Percentiles rank a stretch among this genome's conserved stretches.
These are phyloP conservation scores for Callitettix versicolor DNA, from an alignment of 1,140 invertebrate species.

Conservation along the genomic window DNA sequence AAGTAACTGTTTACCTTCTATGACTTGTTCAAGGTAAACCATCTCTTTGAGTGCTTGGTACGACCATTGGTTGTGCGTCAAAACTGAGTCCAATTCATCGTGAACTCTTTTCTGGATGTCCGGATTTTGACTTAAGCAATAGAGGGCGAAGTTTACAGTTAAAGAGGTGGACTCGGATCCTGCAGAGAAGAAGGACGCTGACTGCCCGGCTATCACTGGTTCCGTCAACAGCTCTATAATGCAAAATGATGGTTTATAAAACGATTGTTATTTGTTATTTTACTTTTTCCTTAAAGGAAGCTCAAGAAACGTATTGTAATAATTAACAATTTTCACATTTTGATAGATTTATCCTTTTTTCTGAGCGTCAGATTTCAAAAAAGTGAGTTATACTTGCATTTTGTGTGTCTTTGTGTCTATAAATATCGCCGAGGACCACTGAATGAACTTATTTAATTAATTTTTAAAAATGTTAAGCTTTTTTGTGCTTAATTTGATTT, in stretches of 20 bases:
- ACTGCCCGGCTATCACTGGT: slow-evolving; percentile 35
- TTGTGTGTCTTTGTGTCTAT: too few relatives aligned
- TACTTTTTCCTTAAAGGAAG: too few relatives aligned
- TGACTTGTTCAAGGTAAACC: slow-evolving; percentile 28
- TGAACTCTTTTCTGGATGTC: slow-evolving; percentile 47
- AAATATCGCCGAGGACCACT: too few relatives aligned
- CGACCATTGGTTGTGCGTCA: slow-evolving; percentile 34
- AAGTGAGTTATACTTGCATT: too few relatives aligned
- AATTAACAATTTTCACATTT: not conserved
- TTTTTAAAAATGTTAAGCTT: too few relatives aligned
- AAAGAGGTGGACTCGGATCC: slow-evolving; percentile 60
- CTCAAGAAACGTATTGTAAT: too few relatives aligned
- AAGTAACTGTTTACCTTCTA: slow-evolving; percentile 1
- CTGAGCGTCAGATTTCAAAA: too few relatives aligned
- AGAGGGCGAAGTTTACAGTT: slow-evolving; percentile 44
- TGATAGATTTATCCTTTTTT: not conserved
- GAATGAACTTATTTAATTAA: too few relatives aligned
- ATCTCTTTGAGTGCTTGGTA: slow-evolving; percentile 35
- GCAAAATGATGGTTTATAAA: not conserved
- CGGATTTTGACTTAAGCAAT: slow-evolving; percentile 47
- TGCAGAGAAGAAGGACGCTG: slow-evolving; percentile 48
- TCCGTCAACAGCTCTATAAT: not conserved
- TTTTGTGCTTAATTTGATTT: too few relatives aligned
- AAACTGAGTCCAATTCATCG: slow-evolving; percentile 43
- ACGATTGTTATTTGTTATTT: not conserved